A percentile compares a stretch with the other conserved stretches of the same genome.
These are phyloP conservation scores for Yponomeuta sedellus DNA, from an alignment of 2,888 invertebrate genomes.

Conservation along the genomic window DNA sequence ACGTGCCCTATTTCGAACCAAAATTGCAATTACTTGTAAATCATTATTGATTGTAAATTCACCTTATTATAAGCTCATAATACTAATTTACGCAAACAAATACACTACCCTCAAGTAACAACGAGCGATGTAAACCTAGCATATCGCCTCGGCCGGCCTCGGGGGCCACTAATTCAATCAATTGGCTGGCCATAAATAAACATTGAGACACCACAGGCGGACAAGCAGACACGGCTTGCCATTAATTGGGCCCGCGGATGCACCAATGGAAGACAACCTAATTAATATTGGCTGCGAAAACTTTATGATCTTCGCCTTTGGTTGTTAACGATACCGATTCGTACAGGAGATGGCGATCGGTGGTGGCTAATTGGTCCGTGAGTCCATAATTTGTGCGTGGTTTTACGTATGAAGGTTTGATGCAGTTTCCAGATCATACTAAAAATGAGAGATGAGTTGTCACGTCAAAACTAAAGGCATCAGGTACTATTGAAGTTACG, in stretches of 20 bases:
- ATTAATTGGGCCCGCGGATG: slow-evolving; percentile 53
- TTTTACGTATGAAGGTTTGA: no score
- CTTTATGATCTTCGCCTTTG: slow-evolving; percentile 19
- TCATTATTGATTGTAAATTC: no score
- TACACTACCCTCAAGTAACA: background rate
- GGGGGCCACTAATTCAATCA: slow-evolving; percentile 73
- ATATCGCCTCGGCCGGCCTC: slow-evolving; percentile 42
- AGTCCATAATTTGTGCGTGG: no score
- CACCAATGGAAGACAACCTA: slow-evolving; percentile 11
- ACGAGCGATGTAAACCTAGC: background rate
- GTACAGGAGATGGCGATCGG: background rate
- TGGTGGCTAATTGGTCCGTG: background rate
- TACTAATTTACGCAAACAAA: background rate
- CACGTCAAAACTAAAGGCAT: no score
- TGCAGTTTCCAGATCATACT: no score
- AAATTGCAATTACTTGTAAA: no score
- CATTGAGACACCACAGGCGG: slow-evolving; percentile 30
- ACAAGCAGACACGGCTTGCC: slow-evolving; percentile 50
- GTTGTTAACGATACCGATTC: background rate
- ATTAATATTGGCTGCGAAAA: slow-evolving; percentile 14
- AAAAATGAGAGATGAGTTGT: no score
- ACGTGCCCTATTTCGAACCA: no score
- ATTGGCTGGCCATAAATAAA: slow-evolving; percentile 70
- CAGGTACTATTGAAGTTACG: no score
- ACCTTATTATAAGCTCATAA: no score